Evolutionary conservation across 1,140 invertebrate species (phyloP), one percentile per base, ranked within the genome.

Genomic region (Penaeus vannamei): DNA sequence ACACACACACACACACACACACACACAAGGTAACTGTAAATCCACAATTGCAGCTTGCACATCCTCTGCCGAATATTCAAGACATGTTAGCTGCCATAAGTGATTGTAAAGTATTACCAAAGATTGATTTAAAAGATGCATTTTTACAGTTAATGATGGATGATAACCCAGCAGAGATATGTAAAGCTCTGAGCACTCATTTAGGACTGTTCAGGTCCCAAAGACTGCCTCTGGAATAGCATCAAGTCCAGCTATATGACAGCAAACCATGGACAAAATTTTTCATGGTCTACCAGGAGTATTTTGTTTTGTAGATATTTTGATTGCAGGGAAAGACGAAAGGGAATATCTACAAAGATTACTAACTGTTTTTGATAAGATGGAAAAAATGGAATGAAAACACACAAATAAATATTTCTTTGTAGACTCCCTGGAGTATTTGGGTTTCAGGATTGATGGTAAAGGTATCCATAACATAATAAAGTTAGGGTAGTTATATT

Each of bases 1-100:
- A n/a, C n/a, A n/a, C n/a, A n/a, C n/a, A n/a, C n/a, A n/a, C n/a
- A n/a, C n/a, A n/a, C n/a, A n/a, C n/a, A n/a, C n/a, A n/a, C n/a
- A n/a, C 93, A 91, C 93, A 90, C 91, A 93, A 93, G 87, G 87
- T 93, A 26, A 93, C 93, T 8, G 42, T 94, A 20, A 94, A 94
- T 91, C 91, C 90, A 72, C 82, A 90, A 53, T 89, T 93, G n/a
- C 22, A 90, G 62, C 79, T 90, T 60, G 90, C 92, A 69, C 91
- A 92, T 32, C 92, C 93, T 5, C 80, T 93, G 12, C 93, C 92
- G 4, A n/a, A n/a, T n/a, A n/a, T n/a, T n/a, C n/a, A 86, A 86
- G 92, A 93, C 76, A 84, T 93, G n/a, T 93, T 93, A 91, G 60
- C 91, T 0, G 91, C 88, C 84, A 82, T 93, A 29, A 42, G 76